phyloP scores from a whole-genome alignment of 2,797 vertebrate genomes.

The Rhynchonycteris naso region DNA sequence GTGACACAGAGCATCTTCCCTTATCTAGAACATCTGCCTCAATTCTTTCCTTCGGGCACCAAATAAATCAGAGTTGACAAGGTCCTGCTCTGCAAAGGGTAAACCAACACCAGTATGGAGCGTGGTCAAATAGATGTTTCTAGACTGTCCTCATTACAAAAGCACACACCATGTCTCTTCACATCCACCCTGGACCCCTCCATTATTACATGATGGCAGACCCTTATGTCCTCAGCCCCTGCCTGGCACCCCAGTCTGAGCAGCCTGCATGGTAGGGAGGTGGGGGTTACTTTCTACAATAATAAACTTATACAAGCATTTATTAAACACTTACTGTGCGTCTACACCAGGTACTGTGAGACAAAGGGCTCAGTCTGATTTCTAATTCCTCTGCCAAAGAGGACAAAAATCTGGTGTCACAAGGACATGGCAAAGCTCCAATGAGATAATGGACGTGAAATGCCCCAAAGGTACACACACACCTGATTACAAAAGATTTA shows the following conservation, averaged over 20 bases:
- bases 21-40: neutral
- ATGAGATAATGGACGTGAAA: neutral
- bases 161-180: neutral
- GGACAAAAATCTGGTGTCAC: neutral
- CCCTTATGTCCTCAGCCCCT: rapidly evolving
- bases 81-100: neutral
- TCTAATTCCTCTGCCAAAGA: neutral
- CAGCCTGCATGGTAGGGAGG: neutral
- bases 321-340: neutral
- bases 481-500: neutral
- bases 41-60: neutral
- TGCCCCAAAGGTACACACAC: neutral
- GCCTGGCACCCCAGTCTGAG: neutral
- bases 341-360: neutral
- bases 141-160: neutral
- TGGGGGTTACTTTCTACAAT: neutral
- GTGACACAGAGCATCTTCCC: neutral
- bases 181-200: neutral
- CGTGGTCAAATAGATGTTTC: neutral
- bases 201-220: rapidly evolving
- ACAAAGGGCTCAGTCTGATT: neutral
- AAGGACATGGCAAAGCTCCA: neutral
- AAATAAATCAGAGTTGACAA: neutral
- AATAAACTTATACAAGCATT: neutral
- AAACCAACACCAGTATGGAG: neutral